These are phyloP conservation scores for Eucriotettix oculatus DNA, from an alignment of 2,888 invertebrate genomes.

Conservation along the genomic window DNA sequence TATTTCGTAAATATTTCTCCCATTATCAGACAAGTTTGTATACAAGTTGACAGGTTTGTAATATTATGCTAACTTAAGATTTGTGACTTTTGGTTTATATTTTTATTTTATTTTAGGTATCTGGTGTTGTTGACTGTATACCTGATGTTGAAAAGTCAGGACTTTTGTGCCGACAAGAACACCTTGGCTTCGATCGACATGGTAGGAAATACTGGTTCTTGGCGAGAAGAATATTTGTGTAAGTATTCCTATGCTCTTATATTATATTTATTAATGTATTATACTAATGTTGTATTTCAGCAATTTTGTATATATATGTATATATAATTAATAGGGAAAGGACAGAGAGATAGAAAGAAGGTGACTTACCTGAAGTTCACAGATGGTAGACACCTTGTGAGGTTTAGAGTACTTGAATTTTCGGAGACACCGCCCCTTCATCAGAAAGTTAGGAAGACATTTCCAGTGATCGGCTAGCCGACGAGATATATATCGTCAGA, in stretches of 20 bases:
- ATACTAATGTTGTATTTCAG: too few relatives aligned
- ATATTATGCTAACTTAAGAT: neutral
- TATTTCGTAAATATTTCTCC: too few relatives aligned
- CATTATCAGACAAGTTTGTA: too few relatives aligned
- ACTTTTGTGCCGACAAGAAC: constrained; percentile 79
- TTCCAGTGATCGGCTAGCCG: too few relatives aligned
- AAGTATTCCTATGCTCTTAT: constrained; percentile 27
- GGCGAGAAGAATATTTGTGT: constrained; percentile 82
- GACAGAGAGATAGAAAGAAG: neutral
- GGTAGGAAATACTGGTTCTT: constrained; percentile 97
- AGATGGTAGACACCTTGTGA: neutral
- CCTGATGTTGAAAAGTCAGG: constrained; percentile 84
- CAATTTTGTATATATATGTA: too few relatives aligned
- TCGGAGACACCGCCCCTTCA: too few relatives aligned
- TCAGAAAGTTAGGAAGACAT: too few relatives aligned
- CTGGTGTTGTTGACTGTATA: constrained; percentile 86
- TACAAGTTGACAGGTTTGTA: neutral
- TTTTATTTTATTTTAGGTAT: constrained; percentile 28
- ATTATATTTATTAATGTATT: too few relatives aligned
- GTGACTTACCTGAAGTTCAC: neutral
- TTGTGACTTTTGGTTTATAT: neutral
- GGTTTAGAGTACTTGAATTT: too few relatives aligned
- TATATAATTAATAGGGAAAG: too few relatives aligned
- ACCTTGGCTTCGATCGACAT: constrained; percentile 87
- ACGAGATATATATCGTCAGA: too few relatives aligned